These are phyloP conservation scores for Beris chalybata DNA, from an alignment of 2,888 invertebrate species.

Conservation along the genomic window DNA sequence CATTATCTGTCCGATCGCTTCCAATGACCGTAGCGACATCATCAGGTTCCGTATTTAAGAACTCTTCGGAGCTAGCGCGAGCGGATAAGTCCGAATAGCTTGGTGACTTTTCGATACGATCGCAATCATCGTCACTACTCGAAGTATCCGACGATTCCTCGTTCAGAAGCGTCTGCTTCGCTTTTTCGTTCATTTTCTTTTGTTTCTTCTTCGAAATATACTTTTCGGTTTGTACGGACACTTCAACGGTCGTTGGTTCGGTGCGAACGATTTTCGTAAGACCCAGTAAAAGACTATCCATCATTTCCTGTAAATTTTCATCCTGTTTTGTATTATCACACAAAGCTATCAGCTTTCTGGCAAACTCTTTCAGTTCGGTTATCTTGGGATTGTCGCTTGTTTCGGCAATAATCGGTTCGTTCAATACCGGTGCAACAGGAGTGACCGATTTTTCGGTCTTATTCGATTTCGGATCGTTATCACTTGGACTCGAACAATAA, in stretches of 20 bases:
- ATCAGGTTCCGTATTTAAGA: constrained; percentile 14
- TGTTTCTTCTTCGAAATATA: constrained; percentile 40
- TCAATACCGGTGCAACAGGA: not conserved
- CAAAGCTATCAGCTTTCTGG: not conserved
- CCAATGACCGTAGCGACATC: not conserved
- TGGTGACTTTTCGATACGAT: constrained; percentile 19
- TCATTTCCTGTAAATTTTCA: constrained; percentile 36
- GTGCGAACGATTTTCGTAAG: constrained; percentile 40
- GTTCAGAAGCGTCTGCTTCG: constrained; percentile 43
- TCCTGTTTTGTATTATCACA: not conserved
- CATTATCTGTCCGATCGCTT: not conserved
- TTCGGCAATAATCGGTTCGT: not conserved
- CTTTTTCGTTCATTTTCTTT: constrained; percentile 43
- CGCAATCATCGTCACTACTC: not conserved
- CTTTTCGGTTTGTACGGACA: constrained; percentile 42
- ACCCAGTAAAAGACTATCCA: constrained; percentile 42
- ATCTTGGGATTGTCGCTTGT: constrained; percentile 9
- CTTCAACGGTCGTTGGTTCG: constrained; percentile 32
- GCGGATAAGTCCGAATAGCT: constrained; percentile 22
- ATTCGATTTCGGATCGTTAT: not conserved
- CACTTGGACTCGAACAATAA: not conserved
- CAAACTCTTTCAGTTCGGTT: constrained; percentile 14
- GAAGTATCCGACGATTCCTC: not conserved
- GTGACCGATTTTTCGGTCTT: not conserved
- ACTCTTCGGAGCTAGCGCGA: constrained; percentile 21